These are phyloP conservation scores for Isoperla grammatica DNA, from an alignment of 2,888 invertebrate genomes.

Conservation along the genomic window DNA sequence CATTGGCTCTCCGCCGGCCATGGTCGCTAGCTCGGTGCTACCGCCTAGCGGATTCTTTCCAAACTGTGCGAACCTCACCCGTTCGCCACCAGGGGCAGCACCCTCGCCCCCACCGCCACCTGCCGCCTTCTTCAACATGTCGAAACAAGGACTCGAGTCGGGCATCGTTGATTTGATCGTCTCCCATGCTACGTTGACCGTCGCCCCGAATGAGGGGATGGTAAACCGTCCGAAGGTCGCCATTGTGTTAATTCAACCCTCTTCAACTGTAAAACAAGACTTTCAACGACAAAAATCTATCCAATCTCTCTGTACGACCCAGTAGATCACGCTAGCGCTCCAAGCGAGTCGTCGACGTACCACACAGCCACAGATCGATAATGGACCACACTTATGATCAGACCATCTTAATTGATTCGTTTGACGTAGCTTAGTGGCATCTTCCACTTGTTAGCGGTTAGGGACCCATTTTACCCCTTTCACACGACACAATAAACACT, in stretches of 20 bases:
- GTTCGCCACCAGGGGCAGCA: conserved; percentile 31
- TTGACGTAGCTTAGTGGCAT: no score
- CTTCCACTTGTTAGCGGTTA: no score
- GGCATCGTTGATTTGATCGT: conserved; percentile 74
- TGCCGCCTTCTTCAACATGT: conserved; percentile 38
- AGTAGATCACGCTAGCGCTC: no score
- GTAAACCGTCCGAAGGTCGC: conserved; percentile 59
- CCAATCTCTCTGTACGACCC: no score
- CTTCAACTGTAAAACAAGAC: no score
- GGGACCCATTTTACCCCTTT: no score
- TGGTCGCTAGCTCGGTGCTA: conserved; percentile 44
- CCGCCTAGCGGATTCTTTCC: conserved; percentile 38
- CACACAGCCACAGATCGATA: no score
- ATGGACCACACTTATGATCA: no score
- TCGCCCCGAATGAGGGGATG: conserved; percentile 68
- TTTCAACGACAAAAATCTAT: no score
- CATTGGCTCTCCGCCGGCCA: conserved; percentile 37
- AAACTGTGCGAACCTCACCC: conserved; percentile 34
- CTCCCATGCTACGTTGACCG: conserved; percentile 76
- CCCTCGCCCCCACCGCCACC: conserved; percentile 24
- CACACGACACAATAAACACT: no score
- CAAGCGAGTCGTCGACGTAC: no score
- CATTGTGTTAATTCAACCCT: conserved; percentile 44
- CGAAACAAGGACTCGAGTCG: conserved; percentile 51
- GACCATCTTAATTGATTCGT: no score